Percentiles rank a stretch among this genome's conserved stretches.
Evolutionary conservation across 2,113 vertebrate genomes (phyloP).

Genomic region (Stigmatopora argus): DNA sequence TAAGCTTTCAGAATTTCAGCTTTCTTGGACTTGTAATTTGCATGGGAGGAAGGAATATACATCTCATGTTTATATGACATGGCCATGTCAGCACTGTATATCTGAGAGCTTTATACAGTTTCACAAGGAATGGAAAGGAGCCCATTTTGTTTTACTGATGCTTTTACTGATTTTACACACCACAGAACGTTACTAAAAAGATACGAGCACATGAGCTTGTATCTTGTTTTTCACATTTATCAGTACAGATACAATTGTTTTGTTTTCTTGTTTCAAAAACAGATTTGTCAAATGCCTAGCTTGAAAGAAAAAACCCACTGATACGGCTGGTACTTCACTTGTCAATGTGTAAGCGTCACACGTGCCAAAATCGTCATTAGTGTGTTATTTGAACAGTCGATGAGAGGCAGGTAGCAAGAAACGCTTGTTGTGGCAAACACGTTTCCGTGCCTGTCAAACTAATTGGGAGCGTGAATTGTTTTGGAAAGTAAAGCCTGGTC

Average conservation of each 20-base stretch:
- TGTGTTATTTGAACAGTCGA: slow-evolving; percentile 14
- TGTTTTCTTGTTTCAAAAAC: slow-evolving; percentile 37
- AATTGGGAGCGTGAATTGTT: slow-evolving; percentile 1
- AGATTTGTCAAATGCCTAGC: slow-evolving; percentile 33
- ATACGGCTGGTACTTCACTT: slow-evolving; percentile 9
- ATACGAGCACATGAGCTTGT: slow-evolving; percentile 10
- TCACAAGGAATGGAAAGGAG: neutral
- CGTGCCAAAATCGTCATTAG: slow-evolving; percentile 1
- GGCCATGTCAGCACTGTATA: neutral
- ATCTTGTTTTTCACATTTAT: slow-evolving; percentile 48
- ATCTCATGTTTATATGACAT: slow-evolving; percentile 19
- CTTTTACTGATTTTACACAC: slow-evolving; percentile 60
- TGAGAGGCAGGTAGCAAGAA: slow-evolving; percentile 2
- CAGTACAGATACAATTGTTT: slow-evolving; percentile 38
- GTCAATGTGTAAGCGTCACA: slow-evolving; percentile 4
- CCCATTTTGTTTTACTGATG: slow-evolving; percentile 6
- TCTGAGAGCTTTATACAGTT: slow-evolving; percentile 3
- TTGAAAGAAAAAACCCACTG: slow-evolving; percentile 17
- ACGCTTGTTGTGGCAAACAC: neutral
- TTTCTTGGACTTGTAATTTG: slow-evolving; percentile 2
- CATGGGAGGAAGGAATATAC: neutral
- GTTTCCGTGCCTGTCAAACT: neutral
- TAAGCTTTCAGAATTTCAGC: slow-evolving; percentile 9
- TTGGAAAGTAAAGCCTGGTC: neutral
- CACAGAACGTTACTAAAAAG: slow-evolving; percentile 65